Evolutionary conservation across 2,888 invertebrate genomes (phyloP), one percentile per base, ranked within the genome.

Genomic region (Leptogaster cylindrica): DNA sequence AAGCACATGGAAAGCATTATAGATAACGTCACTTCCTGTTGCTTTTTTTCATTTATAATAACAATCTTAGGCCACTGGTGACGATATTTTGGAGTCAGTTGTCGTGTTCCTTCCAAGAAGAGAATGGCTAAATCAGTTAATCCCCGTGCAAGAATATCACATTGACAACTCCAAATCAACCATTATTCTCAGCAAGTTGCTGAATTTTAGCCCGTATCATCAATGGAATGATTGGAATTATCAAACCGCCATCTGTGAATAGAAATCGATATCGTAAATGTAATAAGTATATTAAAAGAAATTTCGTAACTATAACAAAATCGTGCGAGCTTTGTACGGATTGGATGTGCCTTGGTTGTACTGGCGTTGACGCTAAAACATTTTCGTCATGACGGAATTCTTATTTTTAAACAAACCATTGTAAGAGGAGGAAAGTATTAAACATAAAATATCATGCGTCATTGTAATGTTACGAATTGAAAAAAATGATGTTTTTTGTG

Each of bases 11-110:
- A 81, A 76, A 64, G 85, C 80, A 46, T 84, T 83, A 28, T 82
- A 83, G 61, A 85, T 84, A 25, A 86, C 81, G 71, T 82, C 82
- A 74, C 87, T 87, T 31, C 84, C 85, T 0, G 90, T 89, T 68
- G 89, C 83, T 75, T 85, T 85, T 88, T 88, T 73, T 87, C 88
- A 74, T 88, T 88, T 68, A 94, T 83, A 70, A 91, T 87, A 65
- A 89, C 90, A 52, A 92, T 91, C 50, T 86, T 86, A 65, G 95
- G 95, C 84, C 88, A 86, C 82, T 95, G 95, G 82, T 95, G 95
- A 70, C 89, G 88, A 81, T 95, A 95, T 75, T 90, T 88, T 48
- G 93, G 90, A 77, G 91, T 92, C 66, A 95, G 83, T 64, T 94
- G 84, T 74, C 93, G 89, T 33, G 89, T 90, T 61, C 95, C 95